Percentiles rank a stretch among this genome's conserved stretches.
Evolutionary conservation across 2,113 vertebrate species (phyloP).

Genomic region (Coptodon rendalli): DNA sequence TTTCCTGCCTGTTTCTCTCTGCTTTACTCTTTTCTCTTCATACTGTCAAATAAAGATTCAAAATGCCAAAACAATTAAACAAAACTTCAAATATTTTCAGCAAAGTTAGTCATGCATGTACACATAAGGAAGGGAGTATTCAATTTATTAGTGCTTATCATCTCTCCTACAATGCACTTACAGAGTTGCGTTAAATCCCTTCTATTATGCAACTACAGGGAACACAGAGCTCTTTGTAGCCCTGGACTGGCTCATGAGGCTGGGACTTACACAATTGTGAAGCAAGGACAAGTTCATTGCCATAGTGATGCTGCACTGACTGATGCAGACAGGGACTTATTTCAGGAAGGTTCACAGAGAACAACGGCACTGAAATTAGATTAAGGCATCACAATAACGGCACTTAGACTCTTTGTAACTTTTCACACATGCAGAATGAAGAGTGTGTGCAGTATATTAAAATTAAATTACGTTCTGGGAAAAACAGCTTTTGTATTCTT

Average conservation of each 20-base stretch:
- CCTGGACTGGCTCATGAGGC: neutral
- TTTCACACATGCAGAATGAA: neutral
- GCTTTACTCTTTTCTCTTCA: neutral
- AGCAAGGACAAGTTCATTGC: neutral
- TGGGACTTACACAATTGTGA: neutral
- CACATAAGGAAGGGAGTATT: neutral
- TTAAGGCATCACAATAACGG: neutral
- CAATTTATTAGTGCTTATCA: neutral
- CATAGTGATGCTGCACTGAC: neutral
- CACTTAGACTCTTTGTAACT: neutral
- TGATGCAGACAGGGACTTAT: neutral
- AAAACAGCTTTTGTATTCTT: neutral
- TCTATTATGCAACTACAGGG: constrained; percentile 24
- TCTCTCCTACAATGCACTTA: constrained; percentile 5
- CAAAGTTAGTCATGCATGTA: neutral
- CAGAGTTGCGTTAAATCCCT: constrained; percentile 9
- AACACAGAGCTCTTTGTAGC: constrained; percentile 42
- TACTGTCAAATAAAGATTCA: neutral
- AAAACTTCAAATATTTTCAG: neutral
- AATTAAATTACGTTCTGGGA: neutral
- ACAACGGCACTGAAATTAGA: neutral
- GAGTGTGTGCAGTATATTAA: neutral
- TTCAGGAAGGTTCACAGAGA: neutral
- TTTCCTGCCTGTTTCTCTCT: neutral
- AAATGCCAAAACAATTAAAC: neutral